Base-by-base conservation (phyloP, 2,888 invertebrate species). In the Palloptera scutellata region DNA sequence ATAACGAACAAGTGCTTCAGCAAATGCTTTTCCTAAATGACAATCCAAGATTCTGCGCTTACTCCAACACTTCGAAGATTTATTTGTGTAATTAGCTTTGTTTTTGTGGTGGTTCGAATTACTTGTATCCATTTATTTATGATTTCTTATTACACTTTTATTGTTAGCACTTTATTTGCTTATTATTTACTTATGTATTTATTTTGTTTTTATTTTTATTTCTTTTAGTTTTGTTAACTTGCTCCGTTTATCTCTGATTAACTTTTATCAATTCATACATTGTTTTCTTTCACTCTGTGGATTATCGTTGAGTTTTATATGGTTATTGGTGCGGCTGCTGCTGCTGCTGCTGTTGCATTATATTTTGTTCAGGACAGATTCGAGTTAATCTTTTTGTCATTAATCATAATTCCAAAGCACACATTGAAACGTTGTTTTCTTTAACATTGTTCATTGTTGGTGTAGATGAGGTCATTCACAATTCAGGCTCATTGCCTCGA, bases 331-430 rank as follows among this genome's bases (percentile, higher is more conserved):
- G 19, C 61, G 61, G 42, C 42, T 54, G 19, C 17, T 20, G 20
- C 10, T 41, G 13, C 30, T 48, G 20, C 19, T 13, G 51, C 62
- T 62, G 53, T 52, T 58, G 61, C 73, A 30, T 15, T 20, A 30
- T 19, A 6, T 63, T 17, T 17, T 55, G 12, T 20, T 43, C 13
- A 54, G 19, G 52, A 8, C n/a, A n/a, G 74, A 71, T 70, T 69
- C 66, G 57, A 68, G 64, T 65, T 72, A 73, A 78, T 75, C 72
- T 76, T 74, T 70, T 68, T 69, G 72, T 73, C 81, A 77, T 79
- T 79, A 77, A 80, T 79, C 79, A 80, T 79, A 79, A 80, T 79
- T 77, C 51, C 41, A 30, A 30, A 30, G 30, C 30, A 30, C 6
- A 30, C 30, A 30, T 6, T 30, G 30, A 30, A 30, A 30, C 30